Evolutionary conservation across 2,797 vertebrate species (phyloP).

Genomic region (Simalia tracyae): DNA sequence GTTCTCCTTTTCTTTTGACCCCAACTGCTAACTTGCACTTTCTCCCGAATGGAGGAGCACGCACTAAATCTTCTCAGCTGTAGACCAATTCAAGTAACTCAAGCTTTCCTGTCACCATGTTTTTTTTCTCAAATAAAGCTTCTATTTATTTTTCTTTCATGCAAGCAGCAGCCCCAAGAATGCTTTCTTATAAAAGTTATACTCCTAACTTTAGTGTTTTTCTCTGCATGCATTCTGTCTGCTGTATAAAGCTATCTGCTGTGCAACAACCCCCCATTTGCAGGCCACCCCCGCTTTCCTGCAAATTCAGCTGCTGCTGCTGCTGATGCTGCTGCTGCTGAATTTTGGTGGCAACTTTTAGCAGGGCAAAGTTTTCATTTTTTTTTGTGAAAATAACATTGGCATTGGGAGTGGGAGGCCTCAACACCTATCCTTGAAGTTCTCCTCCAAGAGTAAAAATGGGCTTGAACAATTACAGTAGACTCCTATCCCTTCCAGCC

Average conservation of each 20-base stretch:
- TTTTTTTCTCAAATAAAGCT: not conserved
- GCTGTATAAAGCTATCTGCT: not conserved
- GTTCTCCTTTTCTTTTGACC: not conserved
- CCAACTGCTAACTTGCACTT: not conserved
- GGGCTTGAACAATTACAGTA: not conserved
- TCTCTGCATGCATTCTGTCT: not conserved
- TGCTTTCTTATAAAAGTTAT: not conserved
- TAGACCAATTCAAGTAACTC: not conserved
- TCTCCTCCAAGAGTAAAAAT: not conserved
- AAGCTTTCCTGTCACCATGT: not conserved
- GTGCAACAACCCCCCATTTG: not conserved
- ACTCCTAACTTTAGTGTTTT: not conserved
- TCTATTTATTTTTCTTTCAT: not conserved
- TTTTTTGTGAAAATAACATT: not conserved
- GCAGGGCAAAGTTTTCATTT: not conserved
- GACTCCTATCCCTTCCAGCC: not conserved
- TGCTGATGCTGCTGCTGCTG: not conserved
- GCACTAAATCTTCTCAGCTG: not conserved
- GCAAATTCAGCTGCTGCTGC: not conserved
- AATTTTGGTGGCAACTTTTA: not conserved
- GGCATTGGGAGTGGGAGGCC: not conserved
- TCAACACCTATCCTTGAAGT: not conserved
- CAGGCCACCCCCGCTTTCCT: not conserved
- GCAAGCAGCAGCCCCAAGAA: not conserved
- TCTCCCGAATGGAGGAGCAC: not conserved